Percentiles rank a stretch among this genome's conserved stretches.
Evolutionary conservation across 1,140 invertebrate genomes (phyloP).

Genomic region (Aphelenchoides besseyi): DNA sequence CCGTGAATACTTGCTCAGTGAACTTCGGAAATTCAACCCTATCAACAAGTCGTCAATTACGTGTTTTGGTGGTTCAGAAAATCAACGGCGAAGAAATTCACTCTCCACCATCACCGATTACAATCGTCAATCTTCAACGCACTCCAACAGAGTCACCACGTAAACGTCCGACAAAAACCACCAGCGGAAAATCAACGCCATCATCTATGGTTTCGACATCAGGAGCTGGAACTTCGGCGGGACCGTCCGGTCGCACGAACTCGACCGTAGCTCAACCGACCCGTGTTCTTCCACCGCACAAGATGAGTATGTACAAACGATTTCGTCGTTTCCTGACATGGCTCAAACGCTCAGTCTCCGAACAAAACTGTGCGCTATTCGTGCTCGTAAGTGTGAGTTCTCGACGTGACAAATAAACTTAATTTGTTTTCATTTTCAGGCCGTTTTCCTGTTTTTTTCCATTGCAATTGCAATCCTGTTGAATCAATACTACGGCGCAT

Average conservation of each 20-base stretch:
- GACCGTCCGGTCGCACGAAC: slow-evolving; percentile 22
- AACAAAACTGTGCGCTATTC: slow-evolving; percentile 46
- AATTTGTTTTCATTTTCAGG: slow-evolving; percentile 36
- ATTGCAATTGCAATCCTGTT: slow-evolving; percentile 46
- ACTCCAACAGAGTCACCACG: slow-evolving; percentile 42
- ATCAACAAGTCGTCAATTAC: slow-evolving; percentile 44
- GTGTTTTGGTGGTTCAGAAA: slow-evolving; percentile 52
- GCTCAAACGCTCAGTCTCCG: slow-evolving; percentile 42
- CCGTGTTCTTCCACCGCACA: slow-evolving; percentile 31
- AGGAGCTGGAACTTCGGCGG: background rate
- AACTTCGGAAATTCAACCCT: slow-evolving; percentile 26
- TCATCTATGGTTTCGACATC: background rate
- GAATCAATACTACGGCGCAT: slow-evolving; percentile 44
- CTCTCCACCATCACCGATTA: slow-evolving; percentile 51
- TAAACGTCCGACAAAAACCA: slow-evolving; percentile 27
- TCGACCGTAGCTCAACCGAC: background rate
- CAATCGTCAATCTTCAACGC: slow-evolving; percentile 34
- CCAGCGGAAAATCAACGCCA: slow-evolving; percentile 15
- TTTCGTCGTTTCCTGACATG: slow-evolving; percentile 31
- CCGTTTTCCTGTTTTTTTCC: slow-evolving; percentile 48
- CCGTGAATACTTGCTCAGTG: slow-evolving; percentile 41
- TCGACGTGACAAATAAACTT: background rate
- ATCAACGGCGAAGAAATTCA: slow-evolving; percentile 34
- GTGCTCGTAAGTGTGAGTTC: slow-evolving; percentile 42
- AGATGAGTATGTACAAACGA: slow-evolving; percentile 45